Evolutionary conservation across 2,797 vertebrate species (phyloP).

Genomic region (Spea hammondii): DNA sequence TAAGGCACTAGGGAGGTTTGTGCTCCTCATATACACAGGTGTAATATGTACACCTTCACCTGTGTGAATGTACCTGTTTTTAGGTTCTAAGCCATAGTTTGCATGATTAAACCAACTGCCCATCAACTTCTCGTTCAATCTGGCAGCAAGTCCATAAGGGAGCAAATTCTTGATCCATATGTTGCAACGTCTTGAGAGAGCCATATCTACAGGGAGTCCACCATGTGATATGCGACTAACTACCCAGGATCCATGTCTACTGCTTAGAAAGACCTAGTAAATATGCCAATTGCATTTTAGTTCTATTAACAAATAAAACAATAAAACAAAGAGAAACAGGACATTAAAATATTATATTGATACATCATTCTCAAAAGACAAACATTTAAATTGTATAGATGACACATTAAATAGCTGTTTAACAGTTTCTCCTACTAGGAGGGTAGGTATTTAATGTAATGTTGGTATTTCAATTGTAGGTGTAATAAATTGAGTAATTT

Average conservation of each 20-base stretch:
- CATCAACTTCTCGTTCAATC: slow-evolving; percentile 64
- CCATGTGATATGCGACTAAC: slow-evolving; percentile 63
- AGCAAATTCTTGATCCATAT: slow-evolving; percentile 53
- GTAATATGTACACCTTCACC: background rate
- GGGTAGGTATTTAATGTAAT: too few species aligned
- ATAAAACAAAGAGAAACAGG: background rate
- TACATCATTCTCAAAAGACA: too few species aligned
- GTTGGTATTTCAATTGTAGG: too few species aligned
- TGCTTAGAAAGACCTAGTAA: slow-evolving; percentile 75
- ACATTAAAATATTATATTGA: too few species aligned
- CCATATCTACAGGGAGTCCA: slow-evolving; percentile 74
- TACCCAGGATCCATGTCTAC: slow-evolving; percentile 75
- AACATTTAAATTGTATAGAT: too few species aligned
- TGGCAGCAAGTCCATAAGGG: slow-evolving; percentile 65
- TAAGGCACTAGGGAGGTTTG: too few species aligned
- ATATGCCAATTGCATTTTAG: too few species aligned
- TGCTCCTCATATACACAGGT: background rate
- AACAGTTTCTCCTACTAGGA: too few species aligned
- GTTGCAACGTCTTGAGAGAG: slow-evolving; percentile 58
- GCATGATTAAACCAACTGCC: slow-evolving; percentile 71
- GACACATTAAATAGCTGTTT: too few species aligned
- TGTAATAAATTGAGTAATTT: too few species aligned
- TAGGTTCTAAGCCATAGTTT: slow-evolving; percentile 73
- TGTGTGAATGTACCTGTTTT: slow-evolving; percentile 67
- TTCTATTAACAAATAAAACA: background rate